Conservation (phyloP, 2,797 vertebrate genomes). For the Enoplosus armatus region DNA sequence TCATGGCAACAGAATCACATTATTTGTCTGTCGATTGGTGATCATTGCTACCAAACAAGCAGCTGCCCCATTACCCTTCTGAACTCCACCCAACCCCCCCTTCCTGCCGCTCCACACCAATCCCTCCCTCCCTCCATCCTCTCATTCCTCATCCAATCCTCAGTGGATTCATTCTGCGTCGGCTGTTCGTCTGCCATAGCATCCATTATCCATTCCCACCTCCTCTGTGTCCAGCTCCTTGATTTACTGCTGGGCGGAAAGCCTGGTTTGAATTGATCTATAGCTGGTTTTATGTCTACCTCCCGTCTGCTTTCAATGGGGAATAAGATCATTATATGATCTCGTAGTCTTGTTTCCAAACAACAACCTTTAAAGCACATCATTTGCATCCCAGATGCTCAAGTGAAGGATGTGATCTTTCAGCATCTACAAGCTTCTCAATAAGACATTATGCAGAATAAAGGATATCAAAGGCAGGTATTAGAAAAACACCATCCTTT, state of each 20-base stretch:
- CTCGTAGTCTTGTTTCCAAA: constrained; percentile 29
- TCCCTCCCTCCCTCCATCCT: constrained; percentile 29
- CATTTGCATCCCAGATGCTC: constrained; percentile 33
- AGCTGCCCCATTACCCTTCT: constrained; percentile 69
- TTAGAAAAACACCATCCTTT: constrained; percentile 32
- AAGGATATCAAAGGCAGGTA: constrained; percentile 40
- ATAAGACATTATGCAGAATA: constrained; percentile 11
- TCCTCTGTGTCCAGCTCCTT: constrained; percentile 57
- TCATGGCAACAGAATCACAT: constrained; percentile 71
- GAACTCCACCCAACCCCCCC: constrained; percentile 47
- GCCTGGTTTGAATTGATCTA: constrained; percentile 63
- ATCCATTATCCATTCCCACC: constrained; percentile 74
- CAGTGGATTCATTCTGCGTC: constrained; percentile 60
- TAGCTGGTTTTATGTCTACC: constrained; percentile 47
- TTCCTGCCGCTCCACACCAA: constrained; percentile 10
- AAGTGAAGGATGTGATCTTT: constrained; percentile 23
- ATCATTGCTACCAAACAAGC: constrained; percentile 76
- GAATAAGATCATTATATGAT: constrained; percentile 35
- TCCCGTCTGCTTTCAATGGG: constrained; percentile 39
- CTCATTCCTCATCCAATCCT: constrained; percentile 52
- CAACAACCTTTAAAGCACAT: constrained; percentile 19
- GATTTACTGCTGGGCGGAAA: constrained; percentile 68
- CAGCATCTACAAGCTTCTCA: not conserved
- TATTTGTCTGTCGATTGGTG: constrained; percentile 65
- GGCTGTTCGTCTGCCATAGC: constrained; percentile 64